Conservation (phyloP, 2,888 invertebrate species). For the Andricus quercusramuli region DNA sequence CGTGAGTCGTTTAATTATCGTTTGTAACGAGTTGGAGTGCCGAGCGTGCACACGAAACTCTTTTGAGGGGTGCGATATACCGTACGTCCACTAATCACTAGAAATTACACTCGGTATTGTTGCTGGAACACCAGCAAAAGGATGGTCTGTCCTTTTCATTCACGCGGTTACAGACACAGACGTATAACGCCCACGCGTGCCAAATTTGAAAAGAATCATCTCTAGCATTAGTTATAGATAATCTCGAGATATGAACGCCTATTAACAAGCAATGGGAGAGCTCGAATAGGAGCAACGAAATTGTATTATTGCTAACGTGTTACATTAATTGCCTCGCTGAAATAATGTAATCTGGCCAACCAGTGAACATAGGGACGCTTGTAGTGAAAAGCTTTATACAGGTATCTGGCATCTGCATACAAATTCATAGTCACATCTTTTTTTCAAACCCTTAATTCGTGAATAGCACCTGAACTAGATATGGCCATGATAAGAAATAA, state of each 20-base stretch:
- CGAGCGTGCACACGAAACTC: slow-evolving; percentile 75
- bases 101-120: slow-evolving; percentile 65
- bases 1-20: slow-evolving; percentile 78
- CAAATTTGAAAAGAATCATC: slow-evolving; percentile 1
- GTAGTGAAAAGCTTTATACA: no score
- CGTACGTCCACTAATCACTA: slow-evolving; percentile 64
- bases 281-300: neutral
- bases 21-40: slow-evolving; percentile 78
- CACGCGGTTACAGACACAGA: neutral
- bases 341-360: slow-evolving; percentile 61
- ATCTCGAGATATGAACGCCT: neutral
- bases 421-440: neutral
- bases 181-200: neutral
- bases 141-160: slow-evolving; percentile 23
- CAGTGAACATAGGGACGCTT: slow-evolving; percentile 46
- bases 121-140: slow-evolving; percentile 37
- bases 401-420: no score
- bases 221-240: neutral
- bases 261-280: slow-evolving; percentile 35
- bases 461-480: no score
- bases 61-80: slow-evolving; percentile 67
- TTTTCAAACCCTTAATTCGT: no score
- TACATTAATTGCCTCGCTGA: slow-evolving; percentile 54
- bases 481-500: no score
- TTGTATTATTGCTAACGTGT: slow-evolving; percentile 45